Base-by-base conservation (phyloP, 1,140 invertebrate species). In the Ectropis grisescens region DNA sequence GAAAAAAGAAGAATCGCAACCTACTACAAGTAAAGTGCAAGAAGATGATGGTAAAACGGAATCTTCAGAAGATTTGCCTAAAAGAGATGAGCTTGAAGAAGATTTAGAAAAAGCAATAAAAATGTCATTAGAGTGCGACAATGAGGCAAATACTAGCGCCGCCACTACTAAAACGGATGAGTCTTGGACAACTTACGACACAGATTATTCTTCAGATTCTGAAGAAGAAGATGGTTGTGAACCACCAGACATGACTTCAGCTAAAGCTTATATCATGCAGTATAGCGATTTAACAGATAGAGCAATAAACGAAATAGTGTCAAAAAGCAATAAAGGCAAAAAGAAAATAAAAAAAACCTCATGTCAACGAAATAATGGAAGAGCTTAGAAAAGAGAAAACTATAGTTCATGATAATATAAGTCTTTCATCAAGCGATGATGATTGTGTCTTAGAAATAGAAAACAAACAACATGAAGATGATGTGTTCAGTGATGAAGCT, bases 281-380 rank as follows among this genome's bases (percentile, higher is more conserved):
- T 87, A 92, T 47, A 90, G 86, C 58, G 90, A 88, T 22, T 85
- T 93, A 41, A 88, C 90, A 10, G 85, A 89, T 37, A 86, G 87
- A 45, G 87, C 91, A 59, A 91, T 93, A 19, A 79, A 87, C 44
- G 78, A 86, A 53, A 85, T 86, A 37, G 71, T 83, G 62, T n/a
- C 10, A 26, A 15, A 24, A 24, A 22, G 60, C 44, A 24, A 41
- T 37, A 81, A 57, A 31, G 15, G 36, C 41, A 71, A 59, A 45
- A 62, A 33, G 26, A 67, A 71, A 48, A 9, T 25, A 24, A 68
- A 67, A 48, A n/a, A n/a, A n/a, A n/a, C n/a, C n/a, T n/a, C n/a
- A n/a, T n/a, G 31, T 69, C 41, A 65, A 79, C 55, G 43, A 70
- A 46, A 70, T 82, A 33, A 54, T 79, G 22, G 39, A 72, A 32